phyloP scores from a whole-genome alignment of 1,140 invertebrate species.

The Hydropsyche tenuis region DNA sequence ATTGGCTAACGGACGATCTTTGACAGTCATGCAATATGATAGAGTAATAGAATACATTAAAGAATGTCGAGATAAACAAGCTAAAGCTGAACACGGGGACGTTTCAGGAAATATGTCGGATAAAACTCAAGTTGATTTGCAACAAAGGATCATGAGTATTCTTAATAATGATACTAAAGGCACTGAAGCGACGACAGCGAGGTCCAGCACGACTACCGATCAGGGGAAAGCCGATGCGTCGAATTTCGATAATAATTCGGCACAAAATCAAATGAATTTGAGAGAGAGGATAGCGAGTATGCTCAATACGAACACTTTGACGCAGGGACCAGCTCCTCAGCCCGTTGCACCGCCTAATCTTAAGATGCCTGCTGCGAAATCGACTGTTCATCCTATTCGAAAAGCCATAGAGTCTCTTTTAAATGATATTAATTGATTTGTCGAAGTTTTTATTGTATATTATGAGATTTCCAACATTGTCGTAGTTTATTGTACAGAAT shows the following conservation, averaged over 20 bases:
- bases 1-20: constrained; percentile 78
- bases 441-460: too few species aligned
- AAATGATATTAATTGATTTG: constrained; percentile 58
- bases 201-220: background rate
- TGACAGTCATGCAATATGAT: constrained; percentile 83
- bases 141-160: constrained; percentile 85
- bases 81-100: constrained; percentile 72
- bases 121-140: constrained; percentile 75
- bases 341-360: constrained; percentile 52
- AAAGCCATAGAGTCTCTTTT: constrained; percentile 78
- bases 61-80: constrained; percentile 74
- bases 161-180: constrained; percentile 68
- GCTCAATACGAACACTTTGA: constrained; percentile 27
- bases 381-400: constrained; percentile 74
- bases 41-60: constrained; percentile 79
- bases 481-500: too few species aligned
- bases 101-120: constrained; percentile 54
- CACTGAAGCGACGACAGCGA: constrained; percentile 37
- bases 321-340: constrained; percentile 47
- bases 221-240: constrained; percentile 17
- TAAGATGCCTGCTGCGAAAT: constrained; percentile 67
- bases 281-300: constrained; percentile 36
- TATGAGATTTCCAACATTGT: too few species aligned
- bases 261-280: constrained; percentile 18
- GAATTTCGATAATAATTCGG: constrained; percentile 47